Conservation (phyloP, 2,797 vertebrate species). For the Heteromormyrus szaboi region DNA sequence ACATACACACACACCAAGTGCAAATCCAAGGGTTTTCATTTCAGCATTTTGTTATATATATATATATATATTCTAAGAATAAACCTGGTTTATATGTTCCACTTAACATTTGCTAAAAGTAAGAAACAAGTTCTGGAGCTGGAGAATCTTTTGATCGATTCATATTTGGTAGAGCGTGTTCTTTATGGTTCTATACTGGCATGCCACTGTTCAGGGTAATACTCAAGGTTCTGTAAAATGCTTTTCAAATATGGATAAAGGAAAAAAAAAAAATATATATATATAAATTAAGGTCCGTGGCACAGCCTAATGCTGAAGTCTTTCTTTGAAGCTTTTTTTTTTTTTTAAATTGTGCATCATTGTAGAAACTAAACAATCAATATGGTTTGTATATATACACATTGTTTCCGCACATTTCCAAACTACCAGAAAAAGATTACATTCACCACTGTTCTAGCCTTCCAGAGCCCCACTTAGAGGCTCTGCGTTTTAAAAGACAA, state of each 20-base stretch:
- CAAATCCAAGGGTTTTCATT: constrained; percentile 64
- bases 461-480: constrained; percentile 35
- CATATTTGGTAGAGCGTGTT: constrained; percentile 67
- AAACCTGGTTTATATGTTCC: constrained; percentile 52
- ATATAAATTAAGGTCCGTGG: constrained; percentile 68
- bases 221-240: constrained; percentile 56
- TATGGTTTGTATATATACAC: constrained; percentile 39
- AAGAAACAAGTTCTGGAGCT: constrained; percentile 60
- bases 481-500: constrained; percentile 51
- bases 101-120: constrained; percentile 44
- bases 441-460: constrained; percentile 51
- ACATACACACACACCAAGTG: constrained; percentile 26
- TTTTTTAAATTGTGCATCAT: constrained; percentile 55
- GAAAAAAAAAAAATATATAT: not conserved
- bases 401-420: constrained; percentile 41
- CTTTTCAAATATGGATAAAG: constrained; percentile 38
- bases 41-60: constrained; percentile 40
- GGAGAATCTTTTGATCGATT: constrained; percentile 60
- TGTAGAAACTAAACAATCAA: constrained; percentile 59
- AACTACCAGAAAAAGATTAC: constrained; percentile 56
- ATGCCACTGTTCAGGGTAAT: constrained; percentile 66
- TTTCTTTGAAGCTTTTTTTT: constrained; percentile 41
- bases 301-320: constrained; percentile 67
- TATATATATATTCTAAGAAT: constrained; percentile 30
- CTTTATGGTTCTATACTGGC: constrained; percentile 66